These are phyloP conservation scores for Miichthys miiuy DNA, from an alignment of 2,797 vertebrate species.

Conservation along the genomic window DNA sequence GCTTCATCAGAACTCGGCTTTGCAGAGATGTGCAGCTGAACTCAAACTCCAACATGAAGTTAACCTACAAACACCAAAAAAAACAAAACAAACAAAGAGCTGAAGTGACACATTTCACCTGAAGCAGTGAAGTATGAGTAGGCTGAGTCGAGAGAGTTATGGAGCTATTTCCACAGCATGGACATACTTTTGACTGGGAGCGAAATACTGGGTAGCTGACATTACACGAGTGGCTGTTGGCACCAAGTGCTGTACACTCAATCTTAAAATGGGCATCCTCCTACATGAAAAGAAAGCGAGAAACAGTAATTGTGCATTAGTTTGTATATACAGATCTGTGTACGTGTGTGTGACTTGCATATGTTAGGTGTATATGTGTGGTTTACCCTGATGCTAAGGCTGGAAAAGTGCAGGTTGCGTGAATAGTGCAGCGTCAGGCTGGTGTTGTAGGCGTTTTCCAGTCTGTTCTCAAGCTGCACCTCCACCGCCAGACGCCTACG, in stretches of 20 bases:
- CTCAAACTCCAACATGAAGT: slow-evolving; percentile 92
- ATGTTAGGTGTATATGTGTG: neutral
- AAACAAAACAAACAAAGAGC: slow-evolving; percentile 20
- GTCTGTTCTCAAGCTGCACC: slow-evolving; percentile 89
- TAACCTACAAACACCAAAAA: slow-evolving; percentile 82
- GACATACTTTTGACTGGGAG: slow-evolving; percentile 87
- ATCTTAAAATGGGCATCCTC: slow-evolving; percentile 88
- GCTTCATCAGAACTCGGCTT: slow-evolving; percentile 87
- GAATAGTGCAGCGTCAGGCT: slow-evolving; percentile 91
- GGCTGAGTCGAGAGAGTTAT: slow-evolving; percentile 30
- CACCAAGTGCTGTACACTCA: slow-evolving; percentile 85
- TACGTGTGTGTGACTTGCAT: neutral
- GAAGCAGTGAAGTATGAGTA: slow-evolving; percentile 42
- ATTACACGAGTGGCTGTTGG: slow-evolving; percentile 88
- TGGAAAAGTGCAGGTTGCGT: slow-evolving; percentile 93
- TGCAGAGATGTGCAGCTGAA: slow-evolving; percentile 90
- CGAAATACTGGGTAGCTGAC: slow-evolving; percentile 92
- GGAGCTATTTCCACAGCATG: slow-evolving; percentile 9
- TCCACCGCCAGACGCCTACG: slow-evolving; percentile 87
- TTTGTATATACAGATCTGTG: neutral
- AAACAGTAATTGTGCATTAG: slow-evolving; percentile 4
- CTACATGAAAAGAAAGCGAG: slow-evolving; percentile 72
- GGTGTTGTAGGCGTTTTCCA: slow-evolving; percentile 95
- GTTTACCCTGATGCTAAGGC: slow-evolving; percentile 86
- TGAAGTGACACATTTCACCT: slow-evolving; percentile 45